Conservation (phyloP, 92 coral and sea anemone genomes). For the Heliopora coerulea region DNA sequence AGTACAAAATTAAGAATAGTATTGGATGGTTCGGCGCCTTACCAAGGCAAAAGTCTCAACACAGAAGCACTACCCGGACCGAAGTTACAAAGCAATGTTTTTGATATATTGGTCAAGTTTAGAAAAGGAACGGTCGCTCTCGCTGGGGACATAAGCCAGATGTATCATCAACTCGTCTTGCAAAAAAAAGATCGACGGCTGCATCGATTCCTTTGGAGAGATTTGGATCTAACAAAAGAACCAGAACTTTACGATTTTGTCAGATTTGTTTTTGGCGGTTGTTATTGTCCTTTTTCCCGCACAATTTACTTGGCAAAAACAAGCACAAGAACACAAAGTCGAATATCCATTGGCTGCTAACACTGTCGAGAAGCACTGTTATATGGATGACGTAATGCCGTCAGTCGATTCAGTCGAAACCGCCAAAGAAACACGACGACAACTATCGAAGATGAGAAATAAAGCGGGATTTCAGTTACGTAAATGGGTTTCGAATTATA, state of each 20-base stretch:
- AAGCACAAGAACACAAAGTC: too few relatives aligned
- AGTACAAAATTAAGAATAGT: constrained; percentile 15
- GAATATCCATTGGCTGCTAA: too few relatives aligned
- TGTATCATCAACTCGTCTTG: constrained; percentile 50
- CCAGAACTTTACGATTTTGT: constrained; percentile 57
- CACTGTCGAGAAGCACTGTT: too few relatives aligned
- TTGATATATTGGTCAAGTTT: constrained; percentile 50
- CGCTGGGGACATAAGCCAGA: constrained; percentile 51
- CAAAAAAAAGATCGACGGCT: constrained; percentile 41
- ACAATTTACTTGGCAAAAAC: too few relatives aligned
- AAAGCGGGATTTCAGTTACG: too few relatives aligned
- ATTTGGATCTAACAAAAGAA: constrained; percentile 44
- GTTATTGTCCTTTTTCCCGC: constrained; percentile 62
- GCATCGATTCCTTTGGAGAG: constrained; percentile 52
- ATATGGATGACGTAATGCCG: too few relatives aligned
- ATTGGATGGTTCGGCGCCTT: constrained; percentile 33
- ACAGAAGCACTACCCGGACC: constrained; percentile 44
- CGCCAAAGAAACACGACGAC: too few relatives aligned
- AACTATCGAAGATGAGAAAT: too few relatives aligned
- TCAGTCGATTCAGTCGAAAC: too few relatives aligned
- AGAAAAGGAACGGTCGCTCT: constrained; percentile 40
- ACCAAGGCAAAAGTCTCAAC: constrained; percentile 44
- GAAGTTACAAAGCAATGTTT: constrained; percentile 46
- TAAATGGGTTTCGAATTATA: too few relatives aligned
- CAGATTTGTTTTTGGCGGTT: constrained; percentile 60